Conservation (phyloP, 2,888 invertebrate species). For the Steinernema scapterisci region DNA sequence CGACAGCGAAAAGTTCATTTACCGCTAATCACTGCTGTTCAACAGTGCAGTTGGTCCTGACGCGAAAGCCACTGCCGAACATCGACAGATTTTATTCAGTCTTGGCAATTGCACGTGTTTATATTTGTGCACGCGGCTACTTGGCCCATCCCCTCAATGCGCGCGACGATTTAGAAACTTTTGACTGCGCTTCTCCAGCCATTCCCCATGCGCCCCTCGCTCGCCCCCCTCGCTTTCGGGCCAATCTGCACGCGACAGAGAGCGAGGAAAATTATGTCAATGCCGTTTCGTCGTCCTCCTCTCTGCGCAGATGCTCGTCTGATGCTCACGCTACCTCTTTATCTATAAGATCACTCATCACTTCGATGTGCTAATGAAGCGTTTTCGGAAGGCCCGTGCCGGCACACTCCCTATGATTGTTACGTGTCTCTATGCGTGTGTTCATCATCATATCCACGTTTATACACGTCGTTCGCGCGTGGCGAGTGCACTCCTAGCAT, state of each 20-base stretch:
- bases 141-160: slow-evolving; percentile 29
- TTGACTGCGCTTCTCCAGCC: background rate
- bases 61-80: slow-evolving; percentile 25
- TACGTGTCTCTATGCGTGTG: no score
- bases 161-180: slow-evolving; percentile 9
- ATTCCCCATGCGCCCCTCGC: background rate
- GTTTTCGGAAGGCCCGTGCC: background rate
- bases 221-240: background rate
- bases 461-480: no score
- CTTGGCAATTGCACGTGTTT: slow-evolving; percentile 31
- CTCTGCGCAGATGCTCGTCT: background rate
- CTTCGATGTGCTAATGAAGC: background rate
- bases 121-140: slow-evolving; percentile 27
- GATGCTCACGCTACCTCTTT: background rate
- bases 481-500: no score
- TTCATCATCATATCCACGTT: no score
- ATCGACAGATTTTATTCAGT: slow-evolving; percentile 31
- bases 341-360: slow-evolving; percentile 21
- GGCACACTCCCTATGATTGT: no score
- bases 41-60: slow-evolving; percentile 28
- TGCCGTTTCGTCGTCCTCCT: background rate
- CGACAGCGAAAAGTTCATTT: background rate
- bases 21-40: slow-evolving; percentile 15
- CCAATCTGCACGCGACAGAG: no score
- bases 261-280: no score